These are phyloP conservation scores for Volucella inanis DNA, from an alignment of 2,888 invertebrate genomes.

Conservation along the genomic window DNA sequence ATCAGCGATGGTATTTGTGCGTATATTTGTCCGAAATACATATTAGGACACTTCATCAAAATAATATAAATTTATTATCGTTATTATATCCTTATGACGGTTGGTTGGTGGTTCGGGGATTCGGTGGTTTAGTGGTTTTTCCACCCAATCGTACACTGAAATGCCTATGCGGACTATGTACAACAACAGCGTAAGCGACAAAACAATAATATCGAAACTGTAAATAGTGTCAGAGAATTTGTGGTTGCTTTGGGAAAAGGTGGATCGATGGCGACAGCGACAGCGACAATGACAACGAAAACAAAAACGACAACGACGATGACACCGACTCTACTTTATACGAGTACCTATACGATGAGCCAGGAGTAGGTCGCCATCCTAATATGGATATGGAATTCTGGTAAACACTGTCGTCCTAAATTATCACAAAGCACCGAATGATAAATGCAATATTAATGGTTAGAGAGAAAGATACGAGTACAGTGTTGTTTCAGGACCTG, in stretches of 20 bases:
- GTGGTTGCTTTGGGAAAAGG: conserved; percentile 48
- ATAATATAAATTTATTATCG: conserved; percentile 72
- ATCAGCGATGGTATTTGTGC: conserved; percentile 10
- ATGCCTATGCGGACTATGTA: conserved; percentile 19
- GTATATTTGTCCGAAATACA: conserved; percentile 48
- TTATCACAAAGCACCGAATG: conserved; percentile 42
- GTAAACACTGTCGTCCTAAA: conserved; percentile 40
- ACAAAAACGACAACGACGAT: no score
- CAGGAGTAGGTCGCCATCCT: no score
- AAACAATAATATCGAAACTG: conserved; percentile 44
- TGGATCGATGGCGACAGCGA: conserved; percentile 23
- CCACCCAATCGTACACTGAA: conserved; percentile 55
- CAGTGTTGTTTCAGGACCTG: conserved; percentile 48
- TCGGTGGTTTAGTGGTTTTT: conserved; percentile 64
- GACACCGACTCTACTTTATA: no score
- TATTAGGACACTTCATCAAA: conserved; percentile 73
- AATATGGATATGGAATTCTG: neutral
- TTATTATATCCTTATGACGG: conserved; percentile 70
- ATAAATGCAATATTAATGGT: conserved; percentile 64
- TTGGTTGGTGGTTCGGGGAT: conserved; percentile 57
- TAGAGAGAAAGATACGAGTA: neutral
- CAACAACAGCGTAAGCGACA: neutral
- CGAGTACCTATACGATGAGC: no score
- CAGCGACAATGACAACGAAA: neutral
- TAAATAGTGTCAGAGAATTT: conserved; percentile 59